Conservation (phyloP, 1,140 invertebrate species). For the Homalodisca vitripennis region DNA sequence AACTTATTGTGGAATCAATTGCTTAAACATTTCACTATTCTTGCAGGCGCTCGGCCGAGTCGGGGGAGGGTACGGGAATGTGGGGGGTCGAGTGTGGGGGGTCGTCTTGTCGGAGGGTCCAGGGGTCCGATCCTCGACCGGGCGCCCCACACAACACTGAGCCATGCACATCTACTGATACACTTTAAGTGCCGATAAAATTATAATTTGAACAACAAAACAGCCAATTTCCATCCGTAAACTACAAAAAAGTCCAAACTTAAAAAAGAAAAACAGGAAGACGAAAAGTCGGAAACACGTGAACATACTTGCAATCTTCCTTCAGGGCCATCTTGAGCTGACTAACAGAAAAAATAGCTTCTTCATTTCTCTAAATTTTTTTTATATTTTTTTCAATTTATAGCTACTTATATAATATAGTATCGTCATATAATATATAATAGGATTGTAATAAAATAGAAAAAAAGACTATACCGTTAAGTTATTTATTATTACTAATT, state of each 20-base stretch:
- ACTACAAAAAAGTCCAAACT: conserved; percentile 29
- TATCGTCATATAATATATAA: conserved; percentile 40
- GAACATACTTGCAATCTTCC: conserved; percentile 33
- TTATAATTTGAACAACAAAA: conserved; percentile 18
- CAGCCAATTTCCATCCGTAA: conserved; percentile 1
- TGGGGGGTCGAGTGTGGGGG: background rate
- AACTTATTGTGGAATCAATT: conserved; percentile 10
- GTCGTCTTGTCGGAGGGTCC: background rate
- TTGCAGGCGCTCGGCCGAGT: background rate
- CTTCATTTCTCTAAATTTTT: conserved; percentile 41
- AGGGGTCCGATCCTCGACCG: background rate
- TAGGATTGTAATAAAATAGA: conserved; percentile 45
- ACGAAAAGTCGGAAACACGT: conserved; percentile 39
- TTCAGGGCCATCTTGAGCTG: conserved; percentile 36
- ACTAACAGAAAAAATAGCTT: conserved; percentile 44
- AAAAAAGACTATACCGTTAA: conserved; percentile 42
- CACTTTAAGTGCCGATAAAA: conserved; percentile 19
- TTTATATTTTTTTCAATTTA: conserved; percentile 39
- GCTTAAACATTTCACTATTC: conserved; percentile 14
- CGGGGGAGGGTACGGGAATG: background rate
- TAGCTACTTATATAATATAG: conserved; percentile 42
- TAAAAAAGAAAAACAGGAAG: conserved; percentile 37
- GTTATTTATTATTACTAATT: conserved; percentile 39
- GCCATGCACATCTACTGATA: conserved; percentile 21
- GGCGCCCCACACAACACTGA: background rate